These are phyloP conservation scores for Oceanodroma tethys DNA, from an alignment of 2,113 vertebrate species.

Conservation along the genomic window DNA sequence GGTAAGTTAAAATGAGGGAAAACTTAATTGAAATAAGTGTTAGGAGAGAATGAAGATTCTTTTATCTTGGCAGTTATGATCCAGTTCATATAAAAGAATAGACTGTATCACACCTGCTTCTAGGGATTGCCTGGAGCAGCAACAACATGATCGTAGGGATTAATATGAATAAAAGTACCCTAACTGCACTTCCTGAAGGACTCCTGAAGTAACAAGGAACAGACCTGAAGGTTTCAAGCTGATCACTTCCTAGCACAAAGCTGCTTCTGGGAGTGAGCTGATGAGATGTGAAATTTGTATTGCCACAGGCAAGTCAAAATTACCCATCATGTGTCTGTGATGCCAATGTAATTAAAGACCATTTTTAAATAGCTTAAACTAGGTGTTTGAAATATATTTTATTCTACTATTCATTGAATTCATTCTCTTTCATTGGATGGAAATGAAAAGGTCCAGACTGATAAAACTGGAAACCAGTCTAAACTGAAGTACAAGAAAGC, in stretches of 20 bases:
- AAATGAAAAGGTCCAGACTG: neutral
- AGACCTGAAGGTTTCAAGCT: neutral
- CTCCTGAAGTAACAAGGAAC: neutral
- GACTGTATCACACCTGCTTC: neutral
- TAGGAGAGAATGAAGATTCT: neutral
- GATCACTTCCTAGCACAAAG: neutral
- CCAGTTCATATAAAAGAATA: neutral
- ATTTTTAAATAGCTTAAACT: neutral
- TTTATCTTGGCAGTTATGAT: neutral
- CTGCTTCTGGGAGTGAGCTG: neutral
- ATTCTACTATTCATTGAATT: neutral
- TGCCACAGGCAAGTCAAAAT: constrained; percentile 8
- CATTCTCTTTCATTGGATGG: neutral
- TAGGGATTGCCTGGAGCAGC: neutral
- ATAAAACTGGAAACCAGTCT: neutral
- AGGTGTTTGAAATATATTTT: neutral
- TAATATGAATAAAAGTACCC: neutral
- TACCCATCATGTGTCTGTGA: neutral
- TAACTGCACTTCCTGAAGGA: neutral
- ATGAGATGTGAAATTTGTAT: neutral
- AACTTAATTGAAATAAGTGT: neutral
- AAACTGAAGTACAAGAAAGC: neutral
- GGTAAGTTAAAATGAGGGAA: neutral
- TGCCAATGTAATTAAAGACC: neutral
- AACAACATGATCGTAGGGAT: neutral